These are phyloP conservation scores for Cepaea hortensis DNA, from an alignment of 2,888 invertebrate genomes.

Conservation along the genomic window DNA sequence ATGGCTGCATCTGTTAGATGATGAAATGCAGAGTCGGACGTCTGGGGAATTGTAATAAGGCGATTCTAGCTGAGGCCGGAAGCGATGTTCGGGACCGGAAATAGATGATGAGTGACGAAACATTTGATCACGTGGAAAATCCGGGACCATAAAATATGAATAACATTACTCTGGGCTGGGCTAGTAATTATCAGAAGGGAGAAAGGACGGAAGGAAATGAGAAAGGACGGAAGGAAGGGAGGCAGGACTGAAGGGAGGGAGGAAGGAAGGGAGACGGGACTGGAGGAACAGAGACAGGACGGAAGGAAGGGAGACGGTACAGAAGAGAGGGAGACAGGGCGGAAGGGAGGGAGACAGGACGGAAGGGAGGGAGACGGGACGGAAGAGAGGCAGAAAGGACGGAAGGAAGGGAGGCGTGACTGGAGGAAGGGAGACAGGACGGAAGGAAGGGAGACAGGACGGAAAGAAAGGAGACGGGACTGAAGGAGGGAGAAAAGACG, in stretches of 20 bases:
- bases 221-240: background rate
- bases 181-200: no score
- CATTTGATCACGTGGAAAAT: background rate
- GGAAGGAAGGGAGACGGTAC: background rate
- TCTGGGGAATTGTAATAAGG: background rate
- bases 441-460: background rate
- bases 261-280: background rate
- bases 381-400: background rate
- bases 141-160: background rate
- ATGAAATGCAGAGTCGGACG: background rate
- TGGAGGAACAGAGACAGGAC: background rate
- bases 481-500: background rate
- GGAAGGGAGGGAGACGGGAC: background rate
- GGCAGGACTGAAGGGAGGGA: background rate
- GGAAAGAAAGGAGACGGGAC: background rate
- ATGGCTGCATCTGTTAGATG: background rate
- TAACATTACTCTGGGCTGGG: no score
- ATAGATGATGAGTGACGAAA: conserved; percentile 1
- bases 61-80: background rate
- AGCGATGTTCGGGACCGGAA: background rate
- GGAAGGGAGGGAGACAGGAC: background rate
- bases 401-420: background rate
- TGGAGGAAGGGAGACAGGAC: background rate
- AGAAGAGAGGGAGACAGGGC: background rate
- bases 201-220: background rate